Evolutionary conservation across 2,113 vertebrate genomes (phyloP).

Genomic region (Felis catus): F.catus_Fca126_mat1.0 CM031424.1:74985501-74986000

Average conservation of each 20-base stretch:
- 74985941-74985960: not conserved
- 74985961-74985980: not conserved
- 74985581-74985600: not conserved
- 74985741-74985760: not conserved
- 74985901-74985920: not conserved
- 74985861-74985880: not conserved
- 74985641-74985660: not conserved
- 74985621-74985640: not conserved
- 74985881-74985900: not conserved
- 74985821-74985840: not conserved
- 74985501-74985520: not conserved
- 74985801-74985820: slow-evolving; percentile 27
- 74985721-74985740: not conserved
- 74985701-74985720: not conserved
- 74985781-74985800: not conserved
- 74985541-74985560: not conserved
- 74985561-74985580: not conserved
- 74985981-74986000: not conserved
- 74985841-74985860: not conserved
- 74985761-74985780: not conserved
- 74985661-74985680: not conserved
- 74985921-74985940: not conserved
- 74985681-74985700: not conserved
- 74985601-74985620: not conserved
- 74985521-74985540: not conserved